Evolutionary conservation across 1,140 invertebrate genomes (phyloP), one percentile per base, ranked within the genome.

Genomic region (Campoletis sonorensis): DNA sequence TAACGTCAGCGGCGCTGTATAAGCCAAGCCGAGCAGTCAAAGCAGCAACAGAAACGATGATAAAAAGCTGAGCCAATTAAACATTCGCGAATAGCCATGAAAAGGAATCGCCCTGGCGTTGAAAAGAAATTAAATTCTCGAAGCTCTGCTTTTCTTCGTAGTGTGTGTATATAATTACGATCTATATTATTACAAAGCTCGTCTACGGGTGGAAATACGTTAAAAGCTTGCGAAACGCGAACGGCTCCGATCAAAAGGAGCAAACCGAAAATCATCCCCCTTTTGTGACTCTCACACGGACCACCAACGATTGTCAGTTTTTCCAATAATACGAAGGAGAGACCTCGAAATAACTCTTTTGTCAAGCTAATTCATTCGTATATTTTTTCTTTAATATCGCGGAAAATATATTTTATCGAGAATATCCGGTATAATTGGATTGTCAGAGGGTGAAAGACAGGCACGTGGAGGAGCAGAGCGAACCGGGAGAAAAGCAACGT

Each of bases 1-100:
- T 91, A 91, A 90, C 89, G 90, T 89, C 86, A 87, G n/a, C n/a
- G n/a, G n/a, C n/a, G n/a, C 88, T 85, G 85, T 83, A 84, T 72
- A 84, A 85, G 82, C 61, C 81, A 82, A n/a, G 79, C 84, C 80
- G 61, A n/a, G n/a, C n/a, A n/a, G 78, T 67, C 80, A 68, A 85
- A 40, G n/a, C 54, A 77, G 73, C 27, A 26, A 33, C 27, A 61
- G 73, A 10, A 67, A 16, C 21, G 18, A 26, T 30, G 18, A 61
- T 67, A 37, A 21, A 75, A 78, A 77, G 30, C 64, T 11, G 40
- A 68, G 85, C 88, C 89, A 91, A 91, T 91, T 91, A 90, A 89
- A 90, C 87, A 91, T 87, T 88, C 16, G 80, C 76, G n/a, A 51
- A 79, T 79, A 72, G 81, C 83, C 75, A 64, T 79, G 83, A 86